These are phyloP conservation scores for Delia radicum DNA, from an alignment of 1,140 invertebrate genomes.

Conservation along the genomic window DNA sequence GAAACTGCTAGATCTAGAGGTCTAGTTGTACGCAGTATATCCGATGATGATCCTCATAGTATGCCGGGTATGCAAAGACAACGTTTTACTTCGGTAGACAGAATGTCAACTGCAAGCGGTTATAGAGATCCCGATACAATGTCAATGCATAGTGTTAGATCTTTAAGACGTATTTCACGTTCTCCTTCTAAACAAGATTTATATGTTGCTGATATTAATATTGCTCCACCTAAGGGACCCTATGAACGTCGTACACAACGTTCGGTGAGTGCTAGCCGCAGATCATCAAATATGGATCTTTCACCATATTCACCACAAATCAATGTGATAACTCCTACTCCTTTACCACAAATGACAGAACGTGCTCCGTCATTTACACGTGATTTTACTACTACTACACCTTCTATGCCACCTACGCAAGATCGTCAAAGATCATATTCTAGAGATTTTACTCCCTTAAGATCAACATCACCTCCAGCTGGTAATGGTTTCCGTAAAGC, in stretches of 20 bases:
- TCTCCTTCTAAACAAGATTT: constrained; percentile 47
- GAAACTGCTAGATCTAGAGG: constrained; percentile 44
- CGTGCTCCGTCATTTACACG: constrained; percentile 34
- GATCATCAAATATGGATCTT: constrained; percentile 49
- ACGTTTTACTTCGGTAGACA: constrained; percentile 45
- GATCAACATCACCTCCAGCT: constrained; percentile 26
- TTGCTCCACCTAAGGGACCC: constrained; percentile 29
- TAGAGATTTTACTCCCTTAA: background rate
- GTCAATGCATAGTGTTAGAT: constrained; percentile 49
- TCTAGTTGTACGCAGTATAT: constrained; percentile 48
- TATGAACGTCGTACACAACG: constrained; percentile 36
- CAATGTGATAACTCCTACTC: constrained; percentile 47
- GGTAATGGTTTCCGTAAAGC: constrained; percentile 42
- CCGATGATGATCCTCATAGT: constrained; percentile 46
- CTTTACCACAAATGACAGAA: constrained; percentile 33
- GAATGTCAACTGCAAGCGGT: too few relatives aligned
- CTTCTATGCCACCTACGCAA: background rate
- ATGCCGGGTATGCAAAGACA: constrained; percentile 29
- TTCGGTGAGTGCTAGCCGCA: constrained; percentile 45
- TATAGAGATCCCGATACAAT: constrained; percentile 36
- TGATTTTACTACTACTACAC: background rate
- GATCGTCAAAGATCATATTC: constrained; percentile 3
- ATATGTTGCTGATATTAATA: constrained; percentile 51
- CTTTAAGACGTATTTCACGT: constrained; percentile 44
- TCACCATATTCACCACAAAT: constrained; percentile 38